phyloP scores from a whole-genome alignment of 2,797 vertebrate species.

The Dipus sagitta region DNA sequence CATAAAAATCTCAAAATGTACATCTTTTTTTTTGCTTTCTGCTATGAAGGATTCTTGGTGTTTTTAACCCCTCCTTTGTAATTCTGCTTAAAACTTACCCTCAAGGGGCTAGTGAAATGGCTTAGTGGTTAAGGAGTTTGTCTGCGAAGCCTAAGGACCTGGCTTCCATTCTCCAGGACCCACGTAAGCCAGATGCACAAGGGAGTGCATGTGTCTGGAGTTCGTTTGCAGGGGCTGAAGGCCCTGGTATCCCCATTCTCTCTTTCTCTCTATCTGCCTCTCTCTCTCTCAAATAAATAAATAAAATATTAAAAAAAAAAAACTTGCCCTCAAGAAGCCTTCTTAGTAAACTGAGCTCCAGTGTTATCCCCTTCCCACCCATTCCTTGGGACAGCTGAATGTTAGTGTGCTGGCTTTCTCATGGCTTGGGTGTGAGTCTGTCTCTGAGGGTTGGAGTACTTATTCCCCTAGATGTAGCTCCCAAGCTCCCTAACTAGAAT shows the following conservation, averaged over 20 bases:
- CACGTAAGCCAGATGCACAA: no score
- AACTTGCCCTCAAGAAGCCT: neutral
- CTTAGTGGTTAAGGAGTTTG: no score
- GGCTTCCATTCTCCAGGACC: no score
- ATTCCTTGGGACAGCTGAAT: rapidly evolving
- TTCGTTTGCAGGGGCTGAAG: no score
- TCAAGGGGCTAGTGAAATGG: no score
- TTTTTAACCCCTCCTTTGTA: neutral
- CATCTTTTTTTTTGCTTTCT: neutral
- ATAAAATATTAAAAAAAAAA: neutral
- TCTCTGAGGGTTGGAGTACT: neutral
- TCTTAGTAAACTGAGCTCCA: no score
- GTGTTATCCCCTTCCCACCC: neutral
- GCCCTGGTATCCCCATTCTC: no score
- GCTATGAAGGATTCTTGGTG: neutral
- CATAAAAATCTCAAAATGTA: no score
- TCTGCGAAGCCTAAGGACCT: no score
- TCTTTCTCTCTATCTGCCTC: no score
- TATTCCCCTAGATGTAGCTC: neutral
- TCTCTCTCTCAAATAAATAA: no score
- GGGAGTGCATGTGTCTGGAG: no score
- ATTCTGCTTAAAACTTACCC: neutral
- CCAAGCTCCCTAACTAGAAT: neutral
- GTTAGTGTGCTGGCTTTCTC: neutral
- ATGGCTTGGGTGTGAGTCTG: neutral